A percentile compares a stretch with the other conserved stretches of the same genome.
Conservation (phyloP, 1,140 invertebrate species). For the Archegozetes longisetosus region DNA sequence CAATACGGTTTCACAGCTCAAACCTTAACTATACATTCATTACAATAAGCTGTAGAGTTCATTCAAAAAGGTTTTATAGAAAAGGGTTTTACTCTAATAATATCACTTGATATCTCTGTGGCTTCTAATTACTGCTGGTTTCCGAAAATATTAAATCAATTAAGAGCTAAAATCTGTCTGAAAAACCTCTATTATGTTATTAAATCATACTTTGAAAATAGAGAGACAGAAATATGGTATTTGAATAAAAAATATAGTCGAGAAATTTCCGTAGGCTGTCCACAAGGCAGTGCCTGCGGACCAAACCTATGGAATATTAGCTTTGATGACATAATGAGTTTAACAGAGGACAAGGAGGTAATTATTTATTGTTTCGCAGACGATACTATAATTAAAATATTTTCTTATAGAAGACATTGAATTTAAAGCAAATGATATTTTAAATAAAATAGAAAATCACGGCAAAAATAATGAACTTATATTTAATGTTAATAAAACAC, state of each 20-base stretch:
- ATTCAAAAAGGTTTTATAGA: not conserved
- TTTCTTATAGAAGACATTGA: no score
- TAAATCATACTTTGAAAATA: not conserved
- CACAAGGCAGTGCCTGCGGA: constrained; percentile 7
- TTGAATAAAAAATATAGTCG: no score
- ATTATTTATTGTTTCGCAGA: no score
- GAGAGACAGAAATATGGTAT: not conserved
- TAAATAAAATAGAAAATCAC: no score
- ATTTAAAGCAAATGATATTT: no score
- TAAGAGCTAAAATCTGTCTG: not conserved
- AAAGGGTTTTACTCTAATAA: not conserved
- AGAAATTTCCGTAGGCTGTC: not conserved
- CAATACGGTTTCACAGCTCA: constrained; percentile 12
- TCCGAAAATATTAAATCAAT: not conserved
- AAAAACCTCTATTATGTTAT: not conserved
- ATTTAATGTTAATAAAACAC: no score
- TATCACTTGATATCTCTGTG: not conserved
- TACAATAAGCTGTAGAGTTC: not conserved
- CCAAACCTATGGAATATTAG: constrained; percentile 14
- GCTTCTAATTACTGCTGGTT: constrained; percentile 1
- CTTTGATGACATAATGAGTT: no score
- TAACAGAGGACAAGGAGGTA: no score
- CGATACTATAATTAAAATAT: no score
- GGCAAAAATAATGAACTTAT: no score
- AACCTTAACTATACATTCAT: not conserved